A percentile compares a stretch with the other conserved stretches of the same genome.
phyloP scores from a whole-genome alignment of 1,140 invertebrate genomes.

The Drosophila miranda region DNA sequence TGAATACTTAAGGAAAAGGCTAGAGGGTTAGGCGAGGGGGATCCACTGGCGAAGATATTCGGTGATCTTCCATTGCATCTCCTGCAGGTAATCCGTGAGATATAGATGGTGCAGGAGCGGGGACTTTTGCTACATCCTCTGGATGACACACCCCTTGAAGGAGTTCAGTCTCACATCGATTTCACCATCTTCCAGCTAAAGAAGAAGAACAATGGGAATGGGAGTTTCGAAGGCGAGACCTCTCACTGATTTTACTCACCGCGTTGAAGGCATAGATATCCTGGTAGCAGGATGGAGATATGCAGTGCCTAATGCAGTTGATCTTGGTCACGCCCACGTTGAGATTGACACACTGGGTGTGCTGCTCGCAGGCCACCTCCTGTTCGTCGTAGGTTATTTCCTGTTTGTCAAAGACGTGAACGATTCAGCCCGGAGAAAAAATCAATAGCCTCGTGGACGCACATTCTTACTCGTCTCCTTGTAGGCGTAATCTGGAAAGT shows the following conservation, averaged over 20 bases:
- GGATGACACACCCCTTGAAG: slow-evolving; percentile 88
- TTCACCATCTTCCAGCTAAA: slow-evolving; percentile 92
- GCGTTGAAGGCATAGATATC: slow-evolving; percentile 90
- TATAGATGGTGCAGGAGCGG: slow-evolving; percentile 50
- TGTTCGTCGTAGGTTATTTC: slow-evolving; percentile 90
- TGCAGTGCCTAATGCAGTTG: slow-evolving; percentile 89
- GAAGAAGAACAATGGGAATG: slow-evolving; percentile 41
- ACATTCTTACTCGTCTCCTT: slow-evolving; percentile 93
- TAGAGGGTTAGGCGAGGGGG: background rate
- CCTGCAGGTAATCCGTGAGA: slow-evolving; percentile 57
- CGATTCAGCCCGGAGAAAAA: slow-evolving; percentile 32
- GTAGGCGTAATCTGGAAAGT: slow-evolving; percentile 92
- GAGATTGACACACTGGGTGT: slow-evolving; percentile 82
- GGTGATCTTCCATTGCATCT: slow-evolving; percentile 41
- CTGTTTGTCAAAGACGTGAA: slow-evolving; percentile 82
- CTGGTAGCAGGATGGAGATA: slow-evolving; percentile 90
- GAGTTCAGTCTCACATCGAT: slow-evolving; percentile 92
- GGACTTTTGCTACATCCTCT: slow-evolving; percentile 54
- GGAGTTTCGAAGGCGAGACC: too few species aligned
- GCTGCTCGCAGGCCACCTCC: slow-evolving; percentile 89
- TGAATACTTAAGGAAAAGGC: too few species aligned
- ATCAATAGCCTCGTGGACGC: slow-evolving; percentile 53
- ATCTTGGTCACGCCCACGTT: slow-evolving; percentile 86
- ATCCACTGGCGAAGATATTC: slow-evolving; percentile 52
- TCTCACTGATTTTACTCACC: slow-evolving; percentile 65